Evolutionary conservation across 2,888 invertebrate genomes (phyloP).

Genomic region (Hirtodrosophila histrioides): DNA sequence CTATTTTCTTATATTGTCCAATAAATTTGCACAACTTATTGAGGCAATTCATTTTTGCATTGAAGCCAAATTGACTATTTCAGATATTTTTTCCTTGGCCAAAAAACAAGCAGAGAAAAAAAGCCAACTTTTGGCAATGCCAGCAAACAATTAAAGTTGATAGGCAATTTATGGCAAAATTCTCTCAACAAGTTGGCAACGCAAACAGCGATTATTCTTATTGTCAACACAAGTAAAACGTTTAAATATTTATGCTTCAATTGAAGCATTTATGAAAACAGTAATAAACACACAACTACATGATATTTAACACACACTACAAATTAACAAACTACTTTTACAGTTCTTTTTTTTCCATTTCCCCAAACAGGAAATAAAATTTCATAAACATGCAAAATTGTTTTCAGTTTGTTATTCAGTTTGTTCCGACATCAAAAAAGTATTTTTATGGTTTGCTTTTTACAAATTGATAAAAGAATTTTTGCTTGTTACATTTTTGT

Average conservation of each 20-base stretch:
- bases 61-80: neutral
- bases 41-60: conserved; percentile 2
- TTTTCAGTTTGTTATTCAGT: conserved; percentile 4
- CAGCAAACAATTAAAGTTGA: conserved; percentile 11
- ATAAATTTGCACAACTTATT: conserved; percentile 20
- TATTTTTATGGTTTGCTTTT: conserved; percentile 23
- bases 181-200: conserved; percentile 33
- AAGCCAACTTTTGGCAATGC: conserved; percentile 7
- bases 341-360: neutral
- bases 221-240: conserved; percentile 35
- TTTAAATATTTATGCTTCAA: conserved; percentile 27
- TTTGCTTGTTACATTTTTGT: conserved; percentile 3
- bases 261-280: conserved; percentile 26
- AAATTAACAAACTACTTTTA: conserved; percentile 12
- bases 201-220: conserved; percentile 25
- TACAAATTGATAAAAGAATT: conserved; percentile 27
- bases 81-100: conserved; percentile 3
- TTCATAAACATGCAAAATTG: neutral
- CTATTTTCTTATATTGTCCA: too few species aligned
- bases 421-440: conserved; percentile 21
- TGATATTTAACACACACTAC: conserved; percentile 19
- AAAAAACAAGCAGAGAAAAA: neutral
- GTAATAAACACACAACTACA: conserved; percentile 7
- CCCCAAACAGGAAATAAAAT: neutral
- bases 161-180: conserved; percentile 30